Base-by-base conservation (phyloP, 2,797 vertebrate species). In the Sebastolobus altivelis region DNA sequence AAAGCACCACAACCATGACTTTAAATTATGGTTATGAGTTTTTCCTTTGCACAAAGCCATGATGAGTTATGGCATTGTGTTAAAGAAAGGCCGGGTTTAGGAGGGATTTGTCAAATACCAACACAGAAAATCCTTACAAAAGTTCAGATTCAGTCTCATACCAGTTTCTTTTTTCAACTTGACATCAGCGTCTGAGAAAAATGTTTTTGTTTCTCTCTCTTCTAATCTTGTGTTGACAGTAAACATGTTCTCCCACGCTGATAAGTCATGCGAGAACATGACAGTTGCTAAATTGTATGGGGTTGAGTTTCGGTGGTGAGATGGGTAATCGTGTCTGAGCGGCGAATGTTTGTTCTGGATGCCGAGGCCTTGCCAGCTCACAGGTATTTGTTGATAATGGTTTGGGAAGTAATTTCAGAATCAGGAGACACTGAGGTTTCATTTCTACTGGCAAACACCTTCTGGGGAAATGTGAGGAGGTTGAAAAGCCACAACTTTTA, bases 191-290 rank as follows among this genome's bases (percentile, higher is more conserved):
- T 76, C 74, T 76, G 79, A 77, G 70, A 76, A 84, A 73, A 70
- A 52, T 25, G 0, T 10, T 16, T 35, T 63, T 65, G 27, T 61
- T 87, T 85, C 66, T 80, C n/a, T 54, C 31, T 66, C n/a, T 20
- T 16, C 1, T 83, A 84, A 92, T 87, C 87, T 73, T 27, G 25
- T 89, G 84, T 88, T 93, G 86, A 93, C 90, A 82, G 76, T 91
- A 82, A 90, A 74, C 77, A 84, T 65, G 46, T 79, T 77, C 60
- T 80, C 62, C 78, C 73, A 84, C 25, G 46, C 77, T 63, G 71
- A 35, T 43, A 77, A 81, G 61, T 73, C 82, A 35, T n/a, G 55
- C 74, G 46, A 82, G 18, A 18, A 67, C 67, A 43, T 43, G 8
- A 12, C 37, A 43, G 69, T 81, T 84, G 77, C 82, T 72, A 75